These are phyloP conservation scores for Mormyrus proboscirostris DNA, from an alignment of 2,797 vertebrate genomes.

Conservation along the genomic window DNA sequence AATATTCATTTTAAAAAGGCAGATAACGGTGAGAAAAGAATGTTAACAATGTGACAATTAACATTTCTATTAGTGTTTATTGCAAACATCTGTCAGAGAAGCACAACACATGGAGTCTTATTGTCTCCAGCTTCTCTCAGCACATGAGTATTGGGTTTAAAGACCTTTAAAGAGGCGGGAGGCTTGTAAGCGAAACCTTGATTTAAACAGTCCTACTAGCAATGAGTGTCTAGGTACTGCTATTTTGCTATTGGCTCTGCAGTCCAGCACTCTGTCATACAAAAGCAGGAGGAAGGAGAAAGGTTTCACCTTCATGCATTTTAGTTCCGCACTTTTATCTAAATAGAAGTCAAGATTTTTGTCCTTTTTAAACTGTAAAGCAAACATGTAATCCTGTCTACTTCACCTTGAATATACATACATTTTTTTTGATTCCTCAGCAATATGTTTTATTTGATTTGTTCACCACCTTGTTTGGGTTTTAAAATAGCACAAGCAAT, in stretches of 20 bases:
- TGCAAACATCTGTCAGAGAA: not conserved
- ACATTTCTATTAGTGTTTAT: not conserved
- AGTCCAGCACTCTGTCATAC: not conserved
- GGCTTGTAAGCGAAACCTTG: not conserved
- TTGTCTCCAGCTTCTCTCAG: not conserved
- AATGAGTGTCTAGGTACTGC: not conserved
- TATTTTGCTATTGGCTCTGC: not conserved
- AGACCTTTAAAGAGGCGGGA: not conserved
- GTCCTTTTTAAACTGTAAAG: not conserved
- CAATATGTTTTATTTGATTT: not conserved
- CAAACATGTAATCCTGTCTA: not conserved
- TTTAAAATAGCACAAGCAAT: not conserved
- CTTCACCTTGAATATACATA: not conserved
- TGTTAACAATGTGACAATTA: not conserved
- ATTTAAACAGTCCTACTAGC: not conserved
- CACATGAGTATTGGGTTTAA: not conserved
- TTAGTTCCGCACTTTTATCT: not conserved
- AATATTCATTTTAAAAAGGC: not conserved
- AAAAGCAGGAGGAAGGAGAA: not conserved
- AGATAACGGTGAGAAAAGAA: not conserved
- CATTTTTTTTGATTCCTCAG: not conserved
- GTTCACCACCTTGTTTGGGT: not conserved
- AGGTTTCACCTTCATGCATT: not conserved
- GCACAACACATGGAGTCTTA: not conserved
- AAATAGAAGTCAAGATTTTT: not conserved